Base-by-base conservation (phyloP, 2,888 invertebrate species). In the Pandemis heparana region DNA sequence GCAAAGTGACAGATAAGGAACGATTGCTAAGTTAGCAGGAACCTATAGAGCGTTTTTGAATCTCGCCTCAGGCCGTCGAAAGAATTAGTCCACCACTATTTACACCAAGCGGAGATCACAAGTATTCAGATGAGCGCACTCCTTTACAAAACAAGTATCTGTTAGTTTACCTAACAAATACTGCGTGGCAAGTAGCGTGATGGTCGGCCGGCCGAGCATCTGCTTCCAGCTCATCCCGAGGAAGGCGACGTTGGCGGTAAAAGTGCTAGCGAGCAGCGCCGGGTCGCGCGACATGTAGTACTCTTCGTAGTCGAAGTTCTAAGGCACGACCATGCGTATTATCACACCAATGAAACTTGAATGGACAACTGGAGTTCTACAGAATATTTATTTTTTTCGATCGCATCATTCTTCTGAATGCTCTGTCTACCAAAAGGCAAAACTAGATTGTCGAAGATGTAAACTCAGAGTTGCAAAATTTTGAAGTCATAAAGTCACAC, bases 231-330 rank as follows among this genome's bases (percentile, higher is more conserved):
- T 98, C 96, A 97, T 98, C 92, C 98, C 98, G 91, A 99, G 96
- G 95, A 98, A 99, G 83, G 98, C 97, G 92, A 99, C 96, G 95
- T 99, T 98, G 85, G 97, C 97, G 89, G 97, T 97, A 93, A 99
- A 97, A 90, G 97, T 98, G 95, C 99, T 98, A 89, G 98, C 97
- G 92, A 99, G 96, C 92, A 99, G 96, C 87, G 98, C 98, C 90
- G 98, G 97, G 95, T 99, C 99, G 89, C 98, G 98, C 85, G 98
- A 98, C 92, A 98, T 97, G 96, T 99, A 99, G 96, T 98, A 99
- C 91, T 98, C 97, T 91, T 98, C 97, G 92, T 96, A 96, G 95
- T 97, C 97, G 95, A 97, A 96, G 94, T 97, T 97, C 98, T 98
- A 96, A 80, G 91, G 84, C 86, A 89, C 90, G 89, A 85, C 85